phyloP scores from a whole-genome alignment of 2,113 vertebrate genomes.

The Circaetus gallicus region DNA sequence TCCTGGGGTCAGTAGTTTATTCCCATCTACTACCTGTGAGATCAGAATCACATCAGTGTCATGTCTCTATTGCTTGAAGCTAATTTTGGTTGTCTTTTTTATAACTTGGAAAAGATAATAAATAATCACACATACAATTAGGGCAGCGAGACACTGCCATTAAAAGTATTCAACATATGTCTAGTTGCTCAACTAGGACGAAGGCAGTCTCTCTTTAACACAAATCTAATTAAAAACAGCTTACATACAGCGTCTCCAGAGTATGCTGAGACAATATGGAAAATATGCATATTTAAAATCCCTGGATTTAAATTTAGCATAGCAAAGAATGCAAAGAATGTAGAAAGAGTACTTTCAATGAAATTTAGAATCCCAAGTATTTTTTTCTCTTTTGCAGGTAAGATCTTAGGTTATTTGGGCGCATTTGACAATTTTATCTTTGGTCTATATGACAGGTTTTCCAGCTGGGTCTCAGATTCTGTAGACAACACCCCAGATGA shows the following conservation, averaged over 20 bases:
- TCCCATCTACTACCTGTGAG: background rate
- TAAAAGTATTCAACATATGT: background rate
- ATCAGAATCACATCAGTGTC: background rate
- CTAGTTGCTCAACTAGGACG: background rate
- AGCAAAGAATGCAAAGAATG: background rate
- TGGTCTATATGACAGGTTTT: background rate
- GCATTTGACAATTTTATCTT: background rate
- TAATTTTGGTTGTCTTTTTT: background rate
- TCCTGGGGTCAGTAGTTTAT: background rate
- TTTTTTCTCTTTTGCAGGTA: background rate
- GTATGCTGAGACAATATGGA: background rate
- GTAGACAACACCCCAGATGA: background rate
- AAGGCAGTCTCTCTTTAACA: background rate
- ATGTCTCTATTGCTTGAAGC: background rate
- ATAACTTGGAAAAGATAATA: background rate
- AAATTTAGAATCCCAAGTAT: background rate
- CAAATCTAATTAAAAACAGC: slow-evolving; percentile 32
- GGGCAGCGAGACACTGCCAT: background rate
- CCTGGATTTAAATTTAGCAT: background rate
- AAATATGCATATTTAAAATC: background rate
- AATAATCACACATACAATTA: background rate
- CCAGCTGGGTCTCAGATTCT: background rate
- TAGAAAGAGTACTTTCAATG: background rate
- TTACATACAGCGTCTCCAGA: background rate
- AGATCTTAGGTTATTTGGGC: background rate